Base-by-base conservation (phyloP, 2,113 vertebrate genomes). In the Cyanocitta stelleri region DNA sequence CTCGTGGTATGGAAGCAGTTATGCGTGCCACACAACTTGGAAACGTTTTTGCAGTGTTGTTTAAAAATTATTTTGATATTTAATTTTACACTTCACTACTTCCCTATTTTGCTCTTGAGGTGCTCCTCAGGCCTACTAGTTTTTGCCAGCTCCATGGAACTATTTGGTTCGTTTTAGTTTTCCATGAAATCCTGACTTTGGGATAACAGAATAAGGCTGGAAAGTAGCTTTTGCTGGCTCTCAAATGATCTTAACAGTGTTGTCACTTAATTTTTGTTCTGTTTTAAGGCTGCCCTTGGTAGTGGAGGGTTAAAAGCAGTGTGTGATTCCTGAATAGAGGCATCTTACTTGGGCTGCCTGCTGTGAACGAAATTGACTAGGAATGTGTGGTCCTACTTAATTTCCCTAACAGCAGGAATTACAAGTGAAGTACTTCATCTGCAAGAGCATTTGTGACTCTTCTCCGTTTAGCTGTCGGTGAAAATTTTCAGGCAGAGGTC, bases 371-470 rank as follows among this genome's bases (percentile, higher is more conserved):
- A 97, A 94, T 94, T 94, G 81, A 51, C 84, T 93, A 94, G 91
- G 91, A 97, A 97, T 98, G 97, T 94, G 95, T 92, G 96, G 93
- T 96, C 93, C 79, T 46, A 16, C 75, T 77, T 97, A 93, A 98
- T 98, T 97, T 97, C 91, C 93, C 81, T 97, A 98, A 94, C 97
- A 97, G 98, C 96, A 71, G 97, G 97, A 80, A 52, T 74, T 78
- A 26, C 61, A 82, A 93, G 94, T 85, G 43, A 86, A 90, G 52
- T 61, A 59, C 77, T 92, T 92, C 21, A 75, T 79, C 86, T 92
- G 72, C 59, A 92, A 69, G 52, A 84, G n/a, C 80, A 18, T 62
- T 85, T 90, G 61, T 77, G 78, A 58, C 62, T 83, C 84, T 67
- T 83, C 55, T 59, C 51, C 72, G 59, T 89, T 87, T 54, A 29